Conservation (phyloP, 2,113 vertebrate species). For the Larimichthys polyactis region DNA sequence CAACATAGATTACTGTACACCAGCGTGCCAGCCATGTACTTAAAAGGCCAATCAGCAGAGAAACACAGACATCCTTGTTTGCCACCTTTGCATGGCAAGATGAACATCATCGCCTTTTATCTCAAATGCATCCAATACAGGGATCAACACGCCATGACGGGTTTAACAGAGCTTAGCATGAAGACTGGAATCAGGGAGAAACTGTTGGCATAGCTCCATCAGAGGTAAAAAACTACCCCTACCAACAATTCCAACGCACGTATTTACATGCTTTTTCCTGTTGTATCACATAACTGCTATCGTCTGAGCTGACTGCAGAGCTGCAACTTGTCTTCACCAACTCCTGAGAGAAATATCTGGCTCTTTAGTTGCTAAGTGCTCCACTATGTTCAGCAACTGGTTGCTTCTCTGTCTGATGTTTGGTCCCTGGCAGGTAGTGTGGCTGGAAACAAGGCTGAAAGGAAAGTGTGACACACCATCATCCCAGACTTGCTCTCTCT, state of each 20-base stretch:
- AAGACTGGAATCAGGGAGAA: neutral
- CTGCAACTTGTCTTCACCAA: neutral
- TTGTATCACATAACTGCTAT: neutral
- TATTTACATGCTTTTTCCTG: constrained; percentile 1
- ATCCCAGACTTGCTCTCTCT: neutral
- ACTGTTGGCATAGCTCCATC: no score
- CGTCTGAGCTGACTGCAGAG: neutral
- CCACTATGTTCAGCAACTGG: no score
- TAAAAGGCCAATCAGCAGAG: neutral
- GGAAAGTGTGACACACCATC: neutral
- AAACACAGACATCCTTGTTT: neutral
- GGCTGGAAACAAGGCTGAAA: neutral
- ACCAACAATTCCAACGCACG: neutral
- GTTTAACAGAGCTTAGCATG: neutral
- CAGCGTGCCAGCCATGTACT: neutral
- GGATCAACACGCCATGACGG: neutral
- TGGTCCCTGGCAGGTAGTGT: neutral
- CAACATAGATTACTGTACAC: neutral
- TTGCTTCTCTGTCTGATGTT: neutral
- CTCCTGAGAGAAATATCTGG: no score
- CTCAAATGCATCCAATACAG: neutral
- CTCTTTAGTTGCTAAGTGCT: no score
- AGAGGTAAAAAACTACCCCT: neutral
- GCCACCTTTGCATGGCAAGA: neutral
- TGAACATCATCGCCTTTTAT: constrained; percentile 19